Conservation (phyloP, 2,113 vertebrate genomes). For the Psilopogon haemacephalus region DNA sequence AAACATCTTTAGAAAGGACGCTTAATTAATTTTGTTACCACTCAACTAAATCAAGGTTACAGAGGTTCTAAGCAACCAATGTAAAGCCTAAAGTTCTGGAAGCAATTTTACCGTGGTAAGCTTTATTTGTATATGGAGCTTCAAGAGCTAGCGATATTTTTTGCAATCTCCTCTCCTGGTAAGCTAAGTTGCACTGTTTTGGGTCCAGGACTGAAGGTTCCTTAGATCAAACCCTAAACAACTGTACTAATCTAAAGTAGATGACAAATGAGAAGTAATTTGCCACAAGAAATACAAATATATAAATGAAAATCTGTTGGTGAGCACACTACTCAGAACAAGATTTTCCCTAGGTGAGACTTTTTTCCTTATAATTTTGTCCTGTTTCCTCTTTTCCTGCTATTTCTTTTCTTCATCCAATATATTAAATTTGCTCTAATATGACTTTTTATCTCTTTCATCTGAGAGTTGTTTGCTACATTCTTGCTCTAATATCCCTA, state of each 20-base stretch:
- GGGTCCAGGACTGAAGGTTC: background rate
- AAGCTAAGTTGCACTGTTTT: background rate
- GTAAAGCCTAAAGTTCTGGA: background rate
- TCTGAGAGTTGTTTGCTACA: too few relatives aligned
- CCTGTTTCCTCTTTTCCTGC: background rate
- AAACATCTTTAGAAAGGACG: background rate
- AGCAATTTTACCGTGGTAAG: background rate
- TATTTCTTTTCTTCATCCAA: background rate
- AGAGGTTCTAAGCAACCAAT: background rate
- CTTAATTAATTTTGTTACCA: background rate
- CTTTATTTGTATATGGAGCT: background rate
- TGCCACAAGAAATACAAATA: background rate
- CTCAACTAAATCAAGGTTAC: background rate
- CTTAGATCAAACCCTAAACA: background rate
- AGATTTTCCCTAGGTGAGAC: background rate
- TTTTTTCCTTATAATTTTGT: background rate
- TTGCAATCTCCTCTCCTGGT: background rate
- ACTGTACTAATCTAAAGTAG: background rate
- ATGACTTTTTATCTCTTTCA: background rate
- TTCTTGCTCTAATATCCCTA: background rate
- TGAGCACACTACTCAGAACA: background rate
- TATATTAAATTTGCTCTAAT: background rate
- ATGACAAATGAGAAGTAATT: background rate
- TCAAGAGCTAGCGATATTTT: background rate
- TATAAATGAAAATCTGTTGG: background rate